phyloP scores from a whole-genome alignment of 2,797 vertebrate genomes.

The Distichodus sexfasciatus region DNA sequence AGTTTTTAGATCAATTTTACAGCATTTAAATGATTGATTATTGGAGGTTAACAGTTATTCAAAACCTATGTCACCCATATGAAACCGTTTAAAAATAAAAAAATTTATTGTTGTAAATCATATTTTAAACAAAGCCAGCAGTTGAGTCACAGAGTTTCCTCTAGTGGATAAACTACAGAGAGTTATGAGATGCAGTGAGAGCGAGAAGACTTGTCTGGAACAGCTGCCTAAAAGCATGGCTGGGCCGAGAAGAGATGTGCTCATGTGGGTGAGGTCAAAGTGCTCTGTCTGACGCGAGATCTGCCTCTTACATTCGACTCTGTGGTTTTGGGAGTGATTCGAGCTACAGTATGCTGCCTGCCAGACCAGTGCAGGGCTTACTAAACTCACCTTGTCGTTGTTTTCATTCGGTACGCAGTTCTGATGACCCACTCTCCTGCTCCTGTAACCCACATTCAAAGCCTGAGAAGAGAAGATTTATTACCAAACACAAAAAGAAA shows the following conservation, averaged over 20 bases:
- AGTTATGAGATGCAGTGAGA: not conserved
- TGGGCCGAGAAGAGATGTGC: not conserved
- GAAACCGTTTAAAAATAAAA: no score
- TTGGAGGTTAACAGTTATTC: no score
- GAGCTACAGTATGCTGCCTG: not conserved
- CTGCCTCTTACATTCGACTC: no score
- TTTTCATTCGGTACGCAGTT: slow-evolving; percentile 53
- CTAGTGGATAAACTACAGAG: no score
- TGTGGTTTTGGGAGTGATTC: not conserved
- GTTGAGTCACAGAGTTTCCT: no score
- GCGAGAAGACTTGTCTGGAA: not conserved
- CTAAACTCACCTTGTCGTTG: slow-evolving; percentile 56
- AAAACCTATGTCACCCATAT: no score
- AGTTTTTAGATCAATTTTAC: no score
- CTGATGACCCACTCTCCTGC: slow-evolving; percentile 42
- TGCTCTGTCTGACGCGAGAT: not conserved
- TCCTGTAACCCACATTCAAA: slow-evolving; percentile 44
- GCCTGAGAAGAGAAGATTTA: slow-evolving; percentile 33
- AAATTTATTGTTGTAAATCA: no score
- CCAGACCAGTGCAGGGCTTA: not conserved
- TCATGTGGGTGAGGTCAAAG: slow-evolving; percentile 1
- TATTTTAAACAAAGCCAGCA: no score
- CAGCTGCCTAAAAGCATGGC: not conserved
- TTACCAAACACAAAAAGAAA: not conserved
- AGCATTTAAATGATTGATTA: no score